Evolutionary conservation across 1,140 invertebrate genomes (phyloP), one percentile per base, ranked within the genome.

Genomic region (Panulirus ornatus): DNA sequence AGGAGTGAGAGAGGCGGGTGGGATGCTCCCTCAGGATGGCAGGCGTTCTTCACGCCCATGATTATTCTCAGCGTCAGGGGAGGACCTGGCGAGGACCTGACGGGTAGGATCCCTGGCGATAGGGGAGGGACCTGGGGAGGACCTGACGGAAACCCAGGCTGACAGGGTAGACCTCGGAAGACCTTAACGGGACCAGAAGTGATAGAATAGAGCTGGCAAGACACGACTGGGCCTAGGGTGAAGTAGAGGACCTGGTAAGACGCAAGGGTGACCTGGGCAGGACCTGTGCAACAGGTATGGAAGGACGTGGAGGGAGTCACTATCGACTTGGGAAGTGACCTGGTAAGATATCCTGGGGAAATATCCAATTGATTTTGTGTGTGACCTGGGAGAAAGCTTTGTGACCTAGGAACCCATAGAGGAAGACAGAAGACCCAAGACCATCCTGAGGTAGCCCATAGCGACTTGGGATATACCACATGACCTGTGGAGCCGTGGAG

Each of bases 21-120:
- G 11, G 78, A 58, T 27, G 47, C 47, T 42, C 47, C 78, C 78
- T 81, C 42, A 58, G 47, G 58, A 66, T 66, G 58, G n/a, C 58
- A 27, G 58, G 11, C 58, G 58, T 66, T 66, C 58, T 27, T 66
- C 58, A 66, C 58, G 5, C 58, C 30, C 58, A 66, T 66, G n/a
- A 66, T 66, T 30, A 66, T 27, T 27, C 44, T 81, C 44, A 36
- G 27, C 76, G 2, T 44, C 47, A 19, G 30, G 34, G 30, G 78
- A 51, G 76, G 42, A 58, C 78, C 76, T 81, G 8, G 78, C 27
- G n/a, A 58, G 70, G 47, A 81, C n/a, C 58, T 66, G n/a, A 30
- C 22, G 16, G n/a, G 16, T 3, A 14, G 16, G 3, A 58, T 22
- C 3, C 51, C 51, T 58, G 16, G 51, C 16, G 11, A 58, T n/a